phyloP scores from a whole-genome alignment of 2,797 vertebrate species.

The Aeoliscus strigatus region DNA sequence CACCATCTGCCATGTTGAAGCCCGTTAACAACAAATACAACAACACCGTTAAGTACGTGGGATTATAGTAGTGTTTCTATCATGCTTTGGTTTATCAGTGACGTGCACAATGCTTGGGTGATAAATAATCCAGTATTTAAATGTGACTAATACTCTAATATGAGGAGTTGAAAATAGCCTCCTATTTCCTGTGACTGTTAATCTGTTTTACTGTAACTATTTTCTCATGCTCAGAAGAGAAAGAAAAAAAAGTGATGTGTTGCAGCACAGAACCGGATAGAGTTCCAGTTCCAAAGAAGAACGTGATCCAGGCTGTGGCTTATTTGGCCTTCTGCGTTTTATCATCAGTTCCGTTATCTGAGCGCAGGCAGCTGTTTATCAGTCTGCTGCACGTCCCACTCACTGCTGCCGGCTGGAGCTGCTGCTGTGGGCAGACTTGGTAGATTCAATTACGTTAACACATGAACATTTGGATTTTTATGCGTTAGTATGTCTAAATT shows the following conservation, averaged over 20 bases:
- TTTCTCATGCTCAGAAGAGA: background rate
- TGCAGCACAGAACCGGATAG: background rate
- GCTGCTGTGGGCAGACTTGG: slow-evolving; percentile 22
- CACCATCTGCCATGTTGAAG: slow-evolving; percentile 20
- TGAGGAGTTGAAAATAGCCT: background rate
- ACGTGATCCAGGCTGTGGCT: background rate
- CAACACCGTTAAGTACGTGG: slow-evolving; percentile 10
- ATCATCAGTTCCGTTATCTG: slow-evolving; percentile 40
- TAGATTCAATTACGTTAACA: too few species aligned
- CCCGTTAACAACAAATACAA: slow-evolving; percentile 16
- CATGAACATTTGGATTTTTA: too few species aligned
- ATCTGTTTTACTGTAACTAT: background rate
- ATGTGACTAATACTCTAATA: background rate
- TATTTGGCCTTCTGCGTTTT: slow-evolving; percentile 6
- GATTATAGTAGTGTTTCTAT: slow-evolving; percentile 13
- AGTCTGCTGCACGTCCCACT: slow-evolving; percentile 32
- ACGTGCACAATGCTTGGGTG: background rate
- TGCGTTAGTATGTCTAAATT: too few species aligned
- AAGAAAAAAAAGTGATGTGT: background rate
- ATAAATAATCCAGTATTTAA: background rate
- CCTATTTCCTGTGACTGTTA: background rate
- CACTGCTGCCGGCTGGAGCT: slow-evolving; percentile 9
- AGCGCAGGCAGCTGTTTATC: slow-evolving; percentile 54
- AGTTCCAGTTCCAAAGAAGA: background rate
- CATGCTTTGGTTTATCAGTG: slow-evolving; percentile 4